A percentile compares a stretch with the other conserved stretches of the same genome.
These are phyloP conservation scores for Canis aureus DNA, from an alignment of 2,113 vertebrate genomes.

Conservation along the genomic window DNA sequence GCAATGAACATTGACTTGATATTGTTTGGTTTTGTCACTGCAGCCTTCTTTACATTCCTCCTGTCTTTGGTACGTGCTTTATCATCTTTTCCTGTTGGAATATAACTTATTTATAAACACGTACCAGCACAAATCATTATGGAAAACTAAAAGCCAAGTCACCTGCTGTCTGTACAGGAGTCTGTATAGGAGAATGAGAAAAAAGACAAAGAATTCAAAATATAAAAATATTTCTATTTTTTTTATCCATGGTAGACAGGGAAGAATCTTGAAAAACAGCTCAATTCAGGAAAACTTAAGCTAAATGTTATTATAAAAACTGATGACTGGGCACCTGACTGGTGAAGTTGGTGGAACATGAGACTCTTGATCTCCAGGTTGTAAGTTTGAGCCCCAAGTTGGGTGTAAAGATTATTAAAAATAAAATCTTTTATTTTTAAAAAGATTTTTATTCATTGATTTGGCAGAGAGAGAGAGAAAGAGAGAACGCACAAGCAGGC, in stretches of 20 bases:
- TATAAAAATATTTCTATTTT: not conserved
- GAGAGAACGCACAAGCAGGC: too few species aligned
- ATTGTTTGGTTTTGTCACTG: constrained; percentile 94
- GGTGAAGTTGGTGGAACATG: not conserved
- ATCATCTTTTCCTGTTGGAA: constrained; percentile 88
- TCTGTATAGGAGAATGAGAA: constrained; percentile 41
- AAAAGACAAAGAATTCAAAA: constrained; percentile 61
- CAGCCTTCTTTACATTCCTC: constrained; percentile 90
- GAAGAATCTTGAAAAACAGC: constrained; percentile 50
- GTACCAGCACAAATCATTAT: constrained; percentile 44
- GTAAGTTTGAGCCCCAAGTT: not conserved
- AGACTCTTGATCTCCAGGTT: not conserved
- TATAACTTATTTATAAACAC: constrained; percentile 53
- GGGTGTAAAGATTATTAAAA: not conserved
- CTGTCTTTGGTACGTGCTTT: constrained; percentile 85
- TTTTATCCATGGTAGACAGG: constrained; percentile 38
- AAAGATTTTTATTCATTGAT: too few species aligned
- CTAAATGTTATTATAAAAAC: constrained; percentile 55
- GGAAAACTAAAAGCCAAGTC: constrained; percentile 37
- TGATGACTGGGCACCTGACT: not conserved
- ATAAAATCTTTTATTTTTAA: not conserved
- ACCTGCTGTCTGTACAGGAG: constrained; percentile 9
- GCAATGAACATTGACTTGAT: constrained; percentile 98
- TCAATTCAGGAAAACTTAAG: constrained; percentile 40
- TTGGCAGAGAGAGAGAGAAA: too few species aligned